Percentiles rank a stretch among this genome's conserved stretches.
These are phyloP conservation scores for Apistogramma diplotaenia DNA, from an alignment of 2,113 vertebrate species.

Conservation along the genomic window DNA sequence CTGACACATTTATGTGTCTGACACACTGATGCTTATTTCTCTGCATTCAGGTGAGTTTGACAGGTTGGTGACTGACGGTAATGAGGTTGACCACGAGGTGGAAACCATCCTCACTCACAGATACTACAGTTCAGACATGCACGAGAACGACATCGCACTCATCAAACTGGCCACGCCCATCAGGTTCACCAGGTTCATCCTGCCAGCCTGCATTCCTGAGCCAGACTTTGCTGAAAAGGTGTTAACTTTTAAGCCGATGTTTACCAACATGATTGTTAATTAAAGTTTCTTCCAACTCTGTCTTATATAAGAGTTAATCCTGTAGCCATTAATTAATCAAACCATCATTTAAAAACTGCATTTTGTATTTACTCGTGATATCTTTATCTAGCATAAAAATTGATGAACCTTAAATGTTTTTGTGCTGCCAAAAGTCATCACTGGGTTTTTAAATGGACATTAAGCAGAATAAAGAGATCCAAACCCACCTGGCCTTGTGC, in stretches of 20 bases:
- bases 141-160: conserved; percentile 89
- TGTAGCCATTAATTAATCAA: too few relatives aligned
- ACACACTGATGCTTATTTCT: neutral
- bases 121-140: conserved; percentile 73
- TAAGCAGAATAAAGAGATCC: too few relatives aligned
- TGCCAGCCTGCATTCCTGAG: conserved; percentile 88
- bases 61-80: conserved; percentile 60
- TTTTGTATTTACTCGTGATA: too few relatives aligned
- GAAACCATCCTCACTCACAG: conserved; percentile 77
- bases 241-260: neutral
- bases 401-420: too few relatives aligned
- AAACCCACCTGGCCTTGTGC: too few relatives aligned
- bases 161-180: conserved; percentile 83
- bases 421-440: too few relatives aligned
- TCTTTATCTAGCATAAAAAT: too few relatives aligned
- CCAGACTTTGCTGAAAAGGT: conserved; percentile 84
- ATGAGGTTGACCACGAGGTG: conserved; percentile 70
- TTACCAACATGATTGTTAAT: neutral
- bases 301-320: too few relatives aligned
- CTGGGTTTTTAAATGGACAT: too few relatives aligned
- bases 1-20: too few relatives aligned
- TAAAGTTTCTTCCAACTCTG: too few relatives aligned
- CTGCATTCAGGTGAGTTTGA: conserved; percentile 83
- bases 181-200: conserved; percentile 75
- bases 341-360: too few relatives aligned